Conservation (phyloP, 1,140 invertebrate species). For the Camponotus pennsylvanicus region DNA sequence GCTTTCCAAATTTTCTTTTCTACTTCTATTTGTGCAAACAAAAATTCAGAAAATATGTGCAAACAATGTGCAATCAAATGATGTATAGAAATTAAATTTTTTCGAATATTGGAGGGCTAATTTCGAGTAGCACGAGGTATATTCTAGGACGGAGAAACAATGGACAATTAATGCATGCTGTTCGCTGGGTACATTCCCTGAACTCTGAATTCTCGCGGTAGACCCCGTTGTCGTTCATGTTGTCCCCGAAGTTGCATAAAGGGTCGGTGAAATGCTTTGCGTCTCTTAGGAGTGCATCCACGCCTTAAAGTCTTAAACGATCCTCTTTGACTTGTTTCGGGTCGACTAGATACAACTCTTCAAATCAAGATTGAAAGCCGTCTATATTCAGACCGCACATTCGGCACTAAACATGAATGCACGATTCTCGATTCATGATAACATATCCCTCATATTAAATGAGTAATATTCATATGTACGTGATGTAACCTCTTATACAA, state of each 20-base stretch:
- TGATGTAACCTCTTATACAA: neutral
- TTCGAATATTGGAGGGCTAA: too few relatives aligned
- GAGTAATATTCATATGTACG: neutral
- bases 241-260: conserved; percentile 70
- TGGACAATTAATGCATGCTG: conserved; percentile 80
- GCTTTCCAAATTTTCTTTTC: too few relatives aligned
- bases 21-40: too few relatives aligned
- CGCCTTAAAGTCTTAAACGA: conserved; percentile 42
- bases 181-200: conserved; percentile 72
- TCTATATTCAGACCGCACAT: neutral
- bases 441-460: neutral
- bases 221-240: conserved; percentile 43
- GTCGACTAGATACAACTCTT: neutral
- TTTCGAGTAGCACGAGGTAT: too few relatives aligned
- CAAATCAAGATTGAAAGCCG: conserved; percentile 39
- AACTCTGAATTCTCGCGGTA: conserved; percentile 56
- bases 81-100: too few relatives aligned
- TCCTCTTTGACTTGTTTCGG: conserved; percentile 42
- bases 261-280: conserved; percentile 41
- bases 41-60: too few relatives aligned
- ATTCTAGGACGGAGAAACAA: conserved; percentile 75
- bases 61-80: too few relatives aligned
- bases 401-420: neutral
- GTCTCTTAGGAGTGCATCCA: neutral
- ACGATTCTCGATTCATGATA: neutral